Conservation (phyloP, 1,140 invertebrate genomes). For the Lethrus apterus region DNA sequence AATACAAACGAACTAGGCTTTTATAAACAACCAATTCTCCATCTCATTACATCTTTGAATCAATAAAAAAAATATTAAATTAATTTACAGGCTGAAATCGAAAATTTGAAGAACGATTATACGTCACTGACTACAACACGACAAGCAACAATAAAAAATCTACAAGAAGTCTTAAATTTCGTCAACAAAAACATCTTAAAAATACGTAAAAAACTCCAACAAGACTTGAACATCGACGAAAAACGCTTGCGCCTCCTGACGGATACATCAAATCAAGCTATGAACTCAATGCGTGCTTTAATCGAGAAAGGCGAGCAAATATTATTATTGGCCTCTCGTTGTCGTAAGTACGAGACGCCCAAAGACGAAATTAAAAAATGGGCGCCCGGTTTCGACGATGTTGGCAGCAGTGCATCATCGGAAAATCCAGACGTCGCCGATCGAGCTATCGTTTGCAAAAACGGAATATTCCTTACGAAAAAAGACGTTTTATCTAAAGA, state of each 20-base stretch:
- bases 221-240: conserved; percentile 27
- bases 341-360: conserved; percentile 33
- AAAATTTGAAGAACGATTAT: conserved; percentile 15
- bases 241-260: conserved; percentile 26
- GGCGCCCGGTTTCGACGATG: too few species aligned
- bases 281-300: conserved; percentile 24
- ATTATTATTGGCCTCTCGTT: conserved; percentile 23
- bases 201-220: conserved; percentile 17
- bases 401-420: too few species aligned
- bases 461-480: too few species aligned
- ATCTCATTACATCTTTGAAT: too few species aligned
- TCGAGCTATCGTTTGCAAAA: too few species aligned
- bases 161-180: conserved; percentile 5
- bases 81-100: conserved; percentile 11
- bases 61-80: too few species aligned
- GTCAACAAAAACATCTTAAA: background rate
- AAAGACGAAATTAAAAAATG: conserved; percentile 23
- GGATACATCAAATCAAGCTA: conserved; percentile 18
- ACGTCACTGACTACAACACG: background rate
- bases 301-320: conserved; percentile 26
- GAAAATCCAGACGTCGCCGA: too few species aligned
- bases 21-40: too few species aligned
- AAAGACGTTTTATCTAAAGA: too few species aligned
- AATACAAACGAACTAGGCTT: too few species aligned
- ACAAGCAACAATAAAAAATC: conserved; percentile 6